Conservation (phyloP, 2,797 vertebrate genomes). For the Parambassis ranga region DNA sequence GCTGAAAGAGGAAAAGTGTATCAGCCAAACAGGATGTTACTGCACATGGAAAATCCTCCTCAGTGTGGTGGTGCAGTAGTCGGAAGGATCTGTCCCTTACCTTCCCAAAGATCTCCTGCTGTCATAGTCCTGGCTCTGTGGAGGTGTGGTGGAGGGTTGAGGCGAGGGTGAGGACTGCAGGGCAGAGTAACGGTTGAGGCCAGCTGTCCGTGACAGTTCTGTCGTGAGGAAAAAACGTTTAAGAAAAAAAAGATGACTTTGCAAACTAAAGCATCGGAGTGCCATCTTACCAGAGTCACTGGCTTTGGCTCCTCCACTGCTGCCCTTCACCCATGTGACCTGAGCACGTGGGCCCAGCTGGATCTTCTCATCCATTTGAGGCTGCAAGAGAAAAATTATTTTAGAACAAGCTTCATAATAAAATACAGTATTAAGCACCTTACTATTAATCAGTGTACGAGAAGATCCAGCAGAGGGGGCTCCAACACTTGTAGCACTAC, state of each 20-base stretch:
- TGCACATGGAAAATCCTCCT: too few species aligned
- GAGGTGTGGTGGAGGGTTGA: constrained; percentile 75
- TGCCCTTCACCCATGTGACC: constrained; percentile 97
- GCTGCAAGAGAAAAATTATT: constrained; percentile 72
- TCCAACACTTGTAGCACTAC: constrained; percentile 9
- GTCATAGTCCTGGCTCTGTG: constrained; percentile 85
- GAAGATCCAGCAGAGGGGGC: constrained; percentile 45
- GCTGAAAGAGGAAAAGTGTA: not conserved
- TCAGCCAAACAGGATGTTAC: not conserved
- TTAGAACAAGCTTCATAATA: not conserved
- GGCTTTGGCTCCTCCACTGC: constrained; percentile 97
- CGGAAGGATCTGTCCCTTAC: constrained; percentile 68
- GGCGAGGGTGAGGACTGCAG: constrained; percentile 85
- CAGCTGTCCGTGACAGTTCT: constrained; percentile 89
- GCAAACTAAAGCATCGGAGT: too few species aligned
- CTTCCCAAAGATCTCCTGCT: constrained; percentile 88
- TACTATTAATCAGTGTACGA: not conserved
- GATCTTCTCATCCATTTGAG: constrained; percentile 98
- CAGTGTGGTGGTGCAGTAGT: too few species aligned
- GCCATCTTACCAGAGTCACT: constrained; percentile 87
- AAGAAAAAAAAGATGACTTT: not conserved
- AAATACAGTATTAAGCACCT: too few species aligned
- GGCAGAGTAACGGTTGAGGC: constrained; percentile 93
- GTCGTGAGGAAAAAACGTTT: constrained; percentile 6
- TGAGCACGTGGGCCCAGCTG: constrained; percentile 96